phyloP scores from a whole-genome alignment of 2,797 vertebrate genomes.

The Toxotes lorentzi region DNA sequence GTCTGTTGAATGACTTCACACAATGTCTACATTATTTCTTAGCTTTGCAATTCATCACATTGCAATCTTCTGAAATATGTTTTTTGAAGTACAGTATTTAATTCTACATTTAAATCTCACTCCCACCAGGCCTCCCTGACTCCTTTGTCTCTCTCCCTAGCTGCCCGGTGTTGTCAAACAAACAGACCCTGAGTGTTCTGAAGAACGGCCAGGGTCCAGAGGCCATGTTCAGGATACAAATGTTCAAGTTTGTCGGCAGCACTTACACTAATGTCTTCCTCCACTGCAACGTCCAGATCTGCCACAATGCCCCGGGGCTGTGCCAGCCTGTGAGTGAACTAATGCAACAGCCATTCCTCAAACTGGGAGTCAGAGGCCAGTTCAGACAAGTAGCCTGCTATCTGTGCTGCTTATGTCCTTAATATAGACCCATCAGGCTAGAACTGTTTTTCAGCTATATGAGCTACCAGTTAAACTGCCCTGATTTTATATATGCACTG shows the following conservation, averaged over 20 bases:
- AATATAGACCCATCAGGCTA: conserved; percentile 60
- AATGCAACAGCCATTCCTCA: conserved; percentile 43
- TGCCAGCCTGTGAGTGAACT: conserved; percentile 82
- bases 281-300: conserved; percentile 86
- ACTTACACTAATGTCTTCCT: conserved; percentile 85
- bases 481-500: conserved; percentile 28
- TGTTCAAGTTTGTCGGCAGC: conserved; percentile 87
- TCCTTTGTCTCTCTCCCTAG: conserved; percentile 58
- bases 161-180: conserved; percentile 79
- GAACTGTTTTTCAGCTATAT: conserved; percentile 33
- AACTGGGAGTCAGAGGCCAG: conserved; percentile 47
- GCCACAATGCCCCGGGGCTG: conserved; percentile 75
- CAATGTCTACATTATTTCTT: conserved; percentile 25
- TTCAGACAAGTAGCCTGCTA: conserved; percentile 66
- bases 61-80: background rate
- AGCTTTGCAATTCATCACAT: conserved; percentile 3
- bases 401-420: conserved; percentile 47
- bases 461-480: conserved; percentile 14
- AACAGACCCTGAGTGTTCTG: conserved; percentile 80
- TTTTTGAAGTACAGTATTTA: conserved; percentile 24
- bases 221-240: conserved; percentile 86
- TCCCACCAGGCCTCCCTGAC: conserved; percentile 23
- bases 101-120: conserved; percentile 7
- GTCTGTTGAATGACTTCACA: conserved; percentile 10
- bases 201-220: conserved; percentile 83